Evolutionary conservation across 2,888 invertebrate genomes (phyloP), one percentile per base, ranked within the genome.

Genomic region (Scaptomyza flava): DNA sequence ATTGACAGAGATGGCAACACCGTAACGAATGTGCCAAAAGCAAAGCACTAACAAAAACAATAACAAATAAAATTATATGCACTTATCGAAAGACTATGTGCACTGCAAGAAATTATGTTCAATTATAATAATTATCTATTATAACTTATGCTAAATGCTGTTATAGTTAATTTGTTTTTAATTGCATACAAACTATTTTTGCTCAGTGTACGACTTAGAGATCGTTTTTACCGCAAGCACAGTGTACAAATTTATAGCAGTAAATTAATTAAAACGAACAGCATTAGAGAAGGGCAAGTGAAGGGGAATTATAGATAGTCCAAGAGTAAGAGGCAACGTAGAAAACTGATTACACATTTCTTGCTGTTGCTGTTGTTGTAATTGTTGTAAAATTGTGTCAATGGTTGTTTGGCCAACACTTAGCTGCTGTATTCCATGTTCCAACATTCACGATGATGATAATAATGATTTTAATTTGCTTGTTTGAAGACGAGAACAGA

Each of bases 331-430:
- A 47, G 53, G 45, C 17, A 17, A 17, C 1, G 17, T 17, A 47
- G 50, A 51, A 48, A 62, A 66, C 51, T 54, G 65, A 75, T 70
- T 74, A 65, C 53, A 34, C 45, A 14, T 17, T 17, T 17, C 17
- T 17, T 17, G 20, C 38, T 38, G 46, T 52, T 52, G 38, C n/a
- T 53, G 34, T 51, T 47, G 42, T 20, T 62, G 47, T 14, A 34
- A 36, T 52, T 60, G 48, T 51, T 72, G 61, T 43, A 54, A 41
- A 82, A 54, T 59, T 79, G 80, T 81, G 86, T 79, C 81, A 82
- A 81, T 72, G 82, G 79, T 56, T 81, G 77, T 84, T 85, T 81
- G 74, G 64, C 50, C 68, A 82, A 64, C 81, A 84, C 80, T 84
- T 63, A 31, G 51, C 12, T 34, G 47, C 56, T 56, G 38, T 41